These are phyloP conservation scores for Alces alces DNA, from an alignment of 2,113 vertebrate species.

Conservation along the genomic window DNA sequence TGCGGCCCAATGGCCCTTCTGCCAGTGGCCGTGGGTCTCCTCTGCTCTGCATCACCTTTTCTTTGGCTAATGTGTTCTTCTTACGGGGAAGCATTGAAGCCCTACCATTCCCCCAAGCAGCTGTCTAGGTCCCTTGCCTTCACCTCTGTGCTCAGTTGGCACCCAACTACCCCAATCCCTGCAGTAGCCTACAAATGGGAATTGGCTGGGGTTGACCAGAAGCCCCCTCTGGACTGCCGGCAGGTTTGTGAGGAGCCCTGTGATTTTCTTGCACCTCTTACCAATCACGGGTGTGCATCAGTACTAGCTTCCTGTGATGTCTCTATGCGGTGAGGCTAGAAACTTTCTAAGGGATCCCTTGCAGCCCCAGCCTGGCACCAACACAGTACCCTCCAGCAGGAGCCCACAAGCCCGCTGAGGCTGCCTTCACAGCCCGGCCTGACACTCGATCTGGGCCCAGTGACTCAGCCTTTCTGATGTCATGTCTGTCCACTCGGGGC, in stretches of 20 bases:
- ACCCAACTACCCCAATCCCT: accelerated
- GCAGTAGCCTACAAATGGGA: accelerated
- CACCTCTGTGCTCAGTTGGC: accelerated
- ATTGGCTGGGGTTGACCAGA: not conserved
- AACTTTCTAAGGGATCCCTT: not conserved
- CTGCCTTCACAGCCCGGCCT: constrained; percentile 77
- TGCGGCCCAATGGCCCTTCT: accelerated
- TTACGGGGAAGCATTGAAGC: not conserved
- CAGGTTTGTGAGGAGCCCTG: not conserved
- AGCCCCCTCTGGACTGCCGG: not conserved
- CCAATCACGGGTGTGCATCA: accelerated
- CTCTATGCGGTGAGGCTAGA: accelerated
- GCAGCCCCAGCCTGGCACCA: not conserved
- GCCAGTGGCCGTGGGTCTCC: accelerated
- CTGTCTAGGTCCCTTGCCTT: not conserved
- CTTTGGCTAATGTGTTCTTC: not conserved
- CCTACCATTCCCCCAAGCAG: accelerated
- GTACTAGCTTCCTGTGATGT: not conserved
- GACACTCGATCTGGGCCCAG: constrained; percentile 85
- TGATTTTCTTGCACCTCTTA: not conserved
- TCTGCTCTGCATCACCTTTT: too few relatives aligned
- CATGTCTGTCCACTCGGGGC: constrained; percentile 88
- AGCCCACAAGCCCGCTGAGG: constrained; percentile 38
- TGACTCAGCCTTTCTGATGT: constrained; percentile 94
- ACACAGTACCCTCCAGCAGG: not conserved